Base-by-base conservation (phyloP, 2,797 vertebrate genomes). In the Peromyscus nudipes region DNA sequence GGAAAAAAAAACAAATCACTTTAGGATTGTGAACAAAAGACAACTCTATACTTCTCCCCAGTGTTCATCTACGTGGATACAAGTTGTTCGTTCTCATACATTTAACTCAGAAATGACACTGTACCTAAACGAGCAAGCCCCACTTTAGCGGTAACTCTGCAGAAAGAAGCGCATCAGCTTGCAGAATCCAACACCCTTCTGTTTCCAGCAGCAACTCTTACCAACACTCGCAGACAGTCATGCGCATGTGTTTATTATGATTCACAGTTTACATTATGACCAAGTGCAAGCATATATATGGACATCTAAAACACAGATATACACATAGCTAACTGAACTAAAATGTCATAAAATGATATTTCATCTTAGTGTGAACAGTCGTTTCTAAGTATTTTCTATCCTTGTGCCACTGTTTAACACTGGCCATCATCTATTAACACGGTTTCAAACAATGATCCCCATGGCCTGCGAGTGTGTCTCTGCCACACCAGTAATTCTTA, bases 1-100 rank as follows among this genome's bases (percentile, higher is more conserved):
- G 9, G 11, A 40, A 12, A 31, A 49, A 79, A 80, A 37, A 2
- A 55, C 27, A n/a, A 75, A 81, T 52, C 21, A 60, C 4, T 94
- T 8, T 82, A 90, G n/a, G 84, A 79, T 60, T 84, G 21, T 80
- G 73, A 94, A 95, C 57, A 88, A 82, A 87, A 37, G 57, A n/a
- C 27, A 40, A 62, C 91, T 91, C 86, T 77, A n/a, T 6, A 12
- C 71, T 16, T 86, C 64, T 11, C 31, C 9, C n/a, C 13, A 81
- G 10, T 49, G 90, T 65, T 77, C 92, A 87, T 25, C 40, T 19
- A 21, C 23, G 43, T 16, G 29, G 57, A 1, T 37, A 21, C 27
- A 31, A 94, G 34, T 79, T 88, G 64, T 43, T 89, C 83, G 64
- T 43, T 89, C 84, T 75, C 60, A 91, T 60, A 84, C 0, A 81